Percentiles rank a stretch among this genome's conserved stretches.
Evolutionary conservation across 2,113 vertebrate genomes (phyloP).

Genomic region (Morone saxatilis): DNA sequence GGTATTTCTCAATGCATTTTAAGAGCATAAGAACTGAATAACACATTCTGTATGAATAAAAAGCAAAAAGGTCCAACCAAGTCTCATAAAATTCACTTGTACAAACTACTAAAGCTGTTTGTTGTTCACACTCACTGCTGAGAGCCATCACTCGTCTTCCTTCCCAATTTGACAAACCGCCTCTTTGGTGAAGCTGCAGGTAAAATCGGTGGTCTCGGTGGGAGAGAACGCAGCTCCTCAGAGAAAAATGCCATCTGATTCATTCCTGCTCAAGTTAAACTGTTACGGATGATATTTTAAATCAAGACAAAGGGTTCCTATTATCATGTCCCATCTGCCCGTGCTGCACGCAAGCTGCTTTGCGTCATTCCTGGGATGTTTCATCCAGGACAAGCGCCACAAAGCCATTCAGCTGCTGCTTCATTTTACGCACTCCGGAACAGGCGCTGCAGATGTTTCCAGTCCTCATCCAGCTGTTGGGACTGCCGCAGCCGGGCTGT

Average conservation of each 20-base stretch:
- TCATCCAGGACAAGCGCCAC: constrained; percentile 29
- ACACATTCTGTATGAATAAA: background rate
- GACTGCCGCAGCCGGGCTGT: background rate
- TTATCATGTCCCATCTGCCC: constrained; percentile 20
- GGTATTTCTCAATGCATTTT: background rate
- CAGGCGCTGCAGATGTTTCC: constrained; percentile 71
- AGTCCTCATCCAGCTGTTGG: constrained; percentile 63
- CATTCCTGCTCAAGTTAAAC: constrained; percentile 36
- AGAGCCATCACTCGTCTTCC: constrained; percentile 83
- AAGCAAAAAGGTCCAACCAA: background rate
- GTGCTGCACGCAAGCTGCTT: background rate
- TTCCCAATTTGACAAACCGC: constrained; percentile 75
- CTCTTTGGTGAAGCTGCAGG: constrained; percentile 74
- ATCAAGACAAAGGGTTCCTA: background rate
- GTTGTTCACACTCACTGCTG: constrained; percentile 77
- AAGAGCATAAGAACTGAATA: background rate
- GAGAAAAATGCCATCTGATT: constrained; percentile 52
- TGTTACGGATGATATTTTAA: background rate
- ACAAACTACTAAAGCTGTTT: background rate
- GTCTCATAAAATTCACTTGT: too few species aligned
- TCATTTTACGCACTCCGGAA: constrained; percentile 36
- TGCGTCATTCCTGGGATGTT: constrained; percentile 54
- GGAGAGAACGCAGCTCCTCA: constrained; percentile 66
- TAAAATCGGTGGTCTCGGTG: constrained; percentile 66
- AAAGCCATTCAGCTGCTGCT: constrained; percentile 33